These are phyloP conservation scores for Picathartes gymnocephalus DNA, from an alignment of 2,113 vertebrate genomes.

Conservation along the genomic window DNA sequence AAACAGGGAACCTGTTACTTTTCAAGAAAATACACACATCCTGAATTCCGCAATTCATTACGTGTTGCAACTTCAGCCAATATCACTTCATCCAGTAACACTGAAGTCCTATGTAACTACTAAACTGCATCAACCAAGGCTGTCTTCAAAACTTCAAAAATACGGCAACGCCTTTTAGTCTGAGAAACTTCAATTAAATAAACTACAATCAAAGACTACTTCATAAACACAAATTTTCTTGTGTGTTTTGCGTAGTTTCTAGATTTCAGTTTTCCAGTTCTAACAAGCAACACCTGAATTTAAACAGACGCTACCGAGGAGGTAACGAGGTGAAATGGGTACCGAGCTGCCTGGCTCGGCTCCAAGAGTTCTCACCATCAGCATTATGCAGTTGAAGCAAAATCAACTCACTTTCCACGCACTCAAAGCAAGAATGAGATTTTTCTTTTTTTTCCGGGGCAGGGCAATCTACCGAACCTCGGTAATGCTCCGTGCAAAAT, in stretches of 20 bases:
- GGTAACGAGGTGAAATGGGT: rapidly evolving
- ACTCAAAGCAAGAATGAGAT: rapidly evolving
- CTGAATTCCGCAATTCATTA: background rate
- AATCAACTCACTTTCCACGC: background rate
- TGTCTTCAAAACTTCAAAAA: background rate
- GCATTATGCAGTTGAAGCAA: rapidly evolving
- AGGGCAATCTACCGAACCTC: rapidly evolving
- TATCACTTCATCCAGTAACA: no score
- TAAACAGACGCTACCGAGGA: rapidly evolving
- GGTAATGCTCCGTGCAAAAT: rapidly evolving
- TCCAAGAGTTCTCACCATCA: rapidly evolving
- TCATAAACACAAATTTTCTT: no score
- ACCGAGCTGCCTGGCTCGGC: rapidly evolving
- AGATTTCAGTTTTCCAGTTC: background rate
- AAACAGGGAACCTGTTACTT: background rate
- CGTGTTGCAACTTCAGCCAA: background rate
- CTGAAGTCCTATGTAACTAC: rapidly evolving
- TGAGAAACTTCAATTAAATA: background rate
- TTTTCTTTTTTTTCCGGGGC: rapidly evolving
- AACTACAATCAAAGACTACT: background rate
- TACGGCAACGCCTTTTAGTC: rapidly evolving
- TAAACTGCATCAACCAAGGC: background rate
- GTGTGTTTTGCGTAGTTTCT: rapidly evolving
- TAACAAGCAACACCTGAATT: background rate
- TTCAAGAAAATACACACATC: rapidly evolving